phyloP scores from a whole-genome alignment of 2,888 invertebrate genomes.

The Hyposoter didymator region DNA sequence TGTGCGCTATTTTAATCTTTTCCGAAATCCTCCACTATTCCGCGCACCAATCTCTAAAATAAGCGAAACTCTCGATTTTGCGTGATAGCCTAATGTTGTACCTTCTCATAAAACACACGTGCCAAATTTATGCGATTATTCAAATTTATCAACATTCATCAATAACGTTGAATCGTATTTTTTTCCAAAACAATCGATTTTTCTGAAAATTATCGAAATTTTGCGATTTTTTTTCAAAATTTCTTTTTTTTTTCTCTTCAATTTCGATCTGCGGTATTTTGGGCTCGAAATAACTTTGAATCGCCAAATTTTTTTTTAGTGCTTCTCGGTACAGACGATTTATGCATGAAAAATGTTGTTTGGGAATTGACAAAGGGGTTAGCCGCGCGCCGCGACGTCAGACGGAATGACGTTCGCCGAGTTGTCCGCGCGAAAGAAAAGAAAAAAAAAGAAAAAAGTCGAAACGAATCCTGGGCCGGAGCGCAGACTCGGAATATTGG shows the following conservation, averaged over 20 bases:
- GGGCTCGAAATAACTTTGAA: background rate
- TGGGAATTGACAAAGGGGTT: slow-evolving; percentile 2
- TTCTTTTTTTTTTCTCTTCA: background rate
- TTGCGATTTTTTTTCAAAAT: background rate
- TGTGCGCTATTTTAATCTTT: slow-evolving; percentile 65
- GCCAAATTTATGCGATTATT: background rate
- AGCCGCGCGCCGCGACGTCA: background rate
- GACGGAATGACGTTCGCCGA: slow-evolving; percentile 1
- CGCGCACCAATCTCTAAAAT: slow-evolving; percentile 51
- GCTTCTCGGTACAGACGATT: background rate
- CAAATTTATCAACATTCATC: background rate
- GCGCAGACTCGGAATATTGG: slow-evolving; percentile 42
- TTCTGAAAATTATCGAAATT: background rate
- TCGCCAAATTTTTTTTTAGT: background rate
- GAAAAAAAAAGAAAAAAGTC: slow-evolving; percentile 20
- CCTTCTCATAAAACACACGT: background rate
- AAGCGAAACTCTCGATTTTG: slow-evolving; percentile 47
- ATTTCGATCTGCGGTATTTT: too few species aligned
- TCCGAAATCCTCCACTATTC: slow-evolving; percentile 61
- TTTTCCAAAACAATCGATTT: too few species aligned
- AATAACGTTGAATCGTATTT: background rate
- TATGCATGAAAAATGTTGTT: slow-evolving; percentile 2
- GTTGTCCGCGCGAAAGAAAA: slow-evolving; percentile 6
- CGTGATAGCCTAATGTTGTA: slow-evolving; percentile 10
- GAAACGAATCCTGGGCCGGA: background rate